These are phyloP conservation scores for Paraescarpia echinospica DNA, from an alignment of 1,140 invertebrate species.

Conservation along the genomic window DNA sequence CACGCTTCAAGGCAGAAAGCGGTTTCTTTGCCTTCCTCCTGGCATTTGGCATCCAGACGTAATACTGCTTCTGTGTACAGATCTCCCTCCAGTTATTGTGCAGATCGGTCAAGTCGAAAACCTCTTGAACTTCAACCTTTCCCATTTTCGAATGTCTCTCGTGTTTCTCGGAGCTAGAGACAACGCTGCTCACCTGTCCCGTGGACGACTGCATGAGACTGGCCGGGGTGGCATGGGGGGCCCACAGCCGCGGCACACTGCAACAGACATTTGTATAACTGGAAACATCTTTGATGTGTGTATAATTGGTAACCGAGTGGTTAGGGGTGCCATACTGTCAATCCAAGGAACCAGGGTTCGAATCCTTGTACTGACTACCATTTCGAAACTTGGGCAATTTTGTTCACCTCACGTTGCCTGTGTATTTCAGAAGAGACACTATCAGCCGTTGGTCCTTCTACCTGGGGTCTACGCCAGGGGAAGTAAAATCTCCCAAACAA, in stretches of 20 bases:
- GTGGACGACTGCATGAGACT: slow-evolving; percentile 17
- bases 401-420: no score
- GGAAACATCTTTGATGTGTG: not conserved
- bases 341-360: no score
- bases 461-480: no score
- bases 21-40: slow-evolving; percentile 18
- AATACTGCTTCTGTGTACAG: slow-evolving; percentile 44
- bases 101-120: slow-evolving; percentile 48
- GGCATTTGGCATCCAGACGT: slow-evolving; percentile 48
- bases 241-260: slow-evolving; percentile 23
- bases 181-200: not conserved
- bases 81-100: slow-evolving; percentile 45
- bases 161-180: not conserved
- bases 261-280: not conserved
- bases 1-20: not conserved
- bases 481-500: no score
- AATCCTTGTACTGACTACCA: no score
- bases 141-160: not conserved
- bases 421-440: no score
- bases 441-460: no score
- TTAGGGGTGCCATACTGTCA: no score
- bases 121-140: slow-evolving; percentile 47
- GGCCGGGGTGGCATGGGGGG: slow-evolving; percentile 26
- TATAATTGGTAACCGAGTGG: no score
- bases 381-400: no score